phyloP scores from a whole-genome alignment of 1,140 invertebrate genomes.

The Lepidurus packardi region DNA sequence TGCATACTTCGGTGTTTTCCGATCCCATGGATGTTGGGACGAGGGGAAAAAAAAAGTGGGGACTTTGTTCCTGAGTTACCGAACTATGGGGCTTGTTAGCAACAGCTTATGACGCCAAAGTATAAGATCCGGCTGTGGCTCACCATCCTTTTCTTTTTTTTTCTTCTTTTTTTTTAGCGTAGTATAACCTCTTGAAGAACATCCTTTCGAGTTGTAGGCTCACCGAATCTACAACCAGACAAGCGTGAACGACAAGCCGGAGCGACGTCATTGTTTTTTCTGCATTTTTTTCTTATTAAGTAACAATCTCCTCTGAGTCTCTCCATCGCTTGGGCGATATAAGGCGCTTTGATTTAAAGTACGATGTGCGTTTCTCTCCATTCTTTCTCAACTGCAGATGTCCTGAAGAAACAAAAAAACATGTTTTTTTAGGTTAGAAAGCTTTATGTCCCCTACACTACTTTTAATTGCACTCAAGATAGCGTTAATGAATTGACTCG shows the following conservation, averaged over 20 bases:
- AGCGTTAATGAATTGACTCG: background rate
- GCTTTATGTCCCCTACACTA: too few species aligned
- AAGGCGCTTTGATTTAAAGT: background rate
- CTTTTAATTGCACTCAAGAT: background rate
- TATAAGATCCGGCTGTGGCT: conserved; percentile 14
- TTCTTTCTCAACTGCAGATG: background rate
- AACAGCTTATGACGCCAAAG: conserved; percentile 18
- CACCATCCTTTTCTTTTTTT: background rate
- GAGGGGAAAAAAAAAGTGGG: background rate
- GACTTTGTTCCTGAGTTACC: background rate
- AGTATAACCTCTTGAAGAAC: background rate
- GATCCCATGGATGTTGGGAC: background rate
- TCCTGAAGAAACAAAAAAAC: background rate
- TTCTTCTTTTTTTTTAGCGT: background rate
- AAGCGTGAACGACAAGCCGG: conserved; percentile 10
- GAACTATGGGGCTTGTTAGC: conserved; percentile 8
- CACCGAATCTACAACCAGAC: conserved; percentile 2
- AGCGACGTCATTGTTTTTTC: background rate
- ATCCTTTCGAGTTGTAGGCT: conserved; percentile 8
- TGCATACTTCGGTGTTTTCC: background rate
- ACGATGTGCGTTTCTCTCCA: background rate
- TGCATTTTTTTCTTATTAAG: background rate
- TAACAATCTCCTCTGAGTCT: background rate
- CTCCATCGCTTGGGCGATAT: background rate
- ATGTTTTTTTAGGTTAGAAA: too few species aligned